phyloP scores from a whole-genome alignment of 2,888 invertebrate species.

The Rhynchonema sp. region DNA sequence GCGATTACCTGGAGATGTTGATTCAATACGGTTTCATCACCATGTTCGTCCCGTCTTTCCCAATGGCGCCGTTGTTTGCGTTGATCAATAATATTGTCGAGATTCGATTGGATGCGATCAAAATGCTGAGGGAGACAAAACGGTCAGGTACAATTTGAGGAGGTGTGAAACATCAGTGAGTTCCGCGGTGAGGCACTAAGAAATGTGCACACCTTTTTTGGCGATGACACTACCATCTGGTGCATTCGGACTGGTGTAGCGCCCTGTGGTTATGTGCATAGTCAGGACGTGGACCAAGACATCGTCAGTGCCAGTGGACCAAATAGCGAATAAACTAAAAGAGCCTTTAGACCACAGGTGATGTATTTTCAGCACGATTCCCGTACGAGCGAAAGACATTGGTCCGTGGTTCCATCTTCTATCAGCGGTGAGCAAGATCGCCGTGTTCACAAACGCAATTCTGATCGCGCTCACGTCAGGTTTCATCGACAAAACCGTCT shows the following conservation, averaged over 20 bases:
- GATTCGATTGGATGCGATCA: constrained; percentile 76
- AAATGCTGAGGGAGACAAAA: constrained; percentile 56
- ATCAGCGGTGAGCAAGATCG: background rate
- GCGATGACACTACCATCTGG: too few species aligned
- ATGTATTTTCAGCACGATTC: background rate
- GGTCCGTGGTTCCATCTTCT: background rate
- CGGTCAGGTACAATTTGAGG: too few species aligned
- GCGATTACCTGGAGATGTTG: constrained; percentile 85
- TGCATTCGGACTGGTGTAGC: too few species aligned
- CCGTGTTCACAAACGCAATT: background rate
- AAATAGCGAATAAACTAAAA: too few species aligned
- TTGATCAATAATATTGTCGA: constrained; percentile 78
- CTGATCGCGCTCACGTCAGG: background rate
- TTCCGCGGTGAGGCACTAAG: too few species aligned
- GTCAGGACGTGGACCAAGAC: too few species aligned
- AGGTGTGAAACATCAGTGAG: too few species aligned
- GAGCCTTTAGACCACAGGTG: too few species aligned
- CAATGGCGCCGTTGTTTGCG: constrained; percentile 70
- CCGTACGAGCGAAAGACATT: background rate
- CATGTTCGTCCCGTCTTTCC: constrained; percentile 87
- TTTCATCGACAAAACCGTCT: background rate
- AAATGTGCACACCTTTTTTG: too few species aligned
- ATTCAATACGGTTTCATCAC: constrained; percentile 90
- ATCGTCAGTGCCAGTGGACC: too few species aligned
- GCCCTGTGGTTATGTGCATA: too few species aligned